Conservation (phyloP, 2,113 vertebrate species). For the Heloderma charlesbogerti region DNA sequence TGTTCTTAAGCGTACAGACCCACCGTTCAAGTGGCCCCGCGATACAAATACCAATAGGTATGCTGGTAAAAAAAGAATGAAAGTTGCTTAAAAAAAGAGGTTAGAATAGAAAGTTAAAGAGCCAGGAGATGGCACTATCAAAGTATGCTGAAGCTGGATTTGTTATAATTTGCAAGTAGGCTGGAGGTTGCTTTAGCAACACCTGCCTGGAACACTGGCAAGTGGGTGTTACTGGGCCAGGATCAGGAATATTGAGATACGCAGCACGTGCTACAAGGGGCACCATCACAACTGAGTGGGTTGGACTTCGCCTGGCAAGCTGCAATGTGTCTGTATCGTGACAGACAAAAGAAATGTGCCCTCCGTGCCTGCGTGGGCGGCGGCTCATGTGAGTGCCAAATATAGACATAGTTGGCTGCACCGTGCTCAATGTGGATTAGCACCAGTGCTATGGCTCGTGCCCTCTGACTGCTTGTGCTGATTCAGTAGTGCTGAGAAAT, state of each 20-base stretch:
- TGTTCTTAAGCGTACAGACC: too few species aligned
- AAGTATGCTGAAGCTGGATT: not conserved
- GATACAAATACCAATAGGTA: not conserved
- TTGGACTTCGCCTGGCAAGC: not conserved
- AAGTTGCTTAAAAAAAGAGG: not conserved
- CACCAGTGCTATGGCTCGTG: fast-evolving
- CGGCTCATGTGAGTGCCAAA: not conserved
- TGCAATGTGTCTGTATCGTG: fast-evolving
- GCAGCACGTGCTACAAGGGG: not conserved
- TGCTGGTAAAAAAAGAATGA: not conserved
- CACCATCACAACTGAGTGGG: constrained; percentile 11
- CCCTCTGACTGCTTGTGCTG: not conserved
- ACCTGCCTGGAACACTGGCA: not conserved
- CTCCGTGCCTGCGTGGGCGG: fast-evolving
- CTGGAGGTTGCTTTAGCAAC: not conserved
- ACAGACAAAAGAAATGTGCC: not conserved
- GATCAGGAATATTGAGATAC: not conserved
- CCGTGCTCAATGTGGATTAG: fast-evolving
- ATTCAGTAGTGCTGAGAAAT: not conserved
- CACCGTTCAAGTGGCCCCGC: not conserved
- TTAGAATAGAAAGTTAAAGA: not conserved
- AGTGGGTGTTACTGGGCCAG: not conserved
- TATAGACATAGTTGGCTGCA: fast-evolving
- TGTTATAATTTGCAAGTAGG: not conserved
- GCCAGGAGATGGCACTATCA: constrained; percentile 16